These are phyloP conservation scores for Dasyornis broadbenti DNA, from an alignment of 2,113 vertebrate species.

Conservation along the genomic window DNA sequence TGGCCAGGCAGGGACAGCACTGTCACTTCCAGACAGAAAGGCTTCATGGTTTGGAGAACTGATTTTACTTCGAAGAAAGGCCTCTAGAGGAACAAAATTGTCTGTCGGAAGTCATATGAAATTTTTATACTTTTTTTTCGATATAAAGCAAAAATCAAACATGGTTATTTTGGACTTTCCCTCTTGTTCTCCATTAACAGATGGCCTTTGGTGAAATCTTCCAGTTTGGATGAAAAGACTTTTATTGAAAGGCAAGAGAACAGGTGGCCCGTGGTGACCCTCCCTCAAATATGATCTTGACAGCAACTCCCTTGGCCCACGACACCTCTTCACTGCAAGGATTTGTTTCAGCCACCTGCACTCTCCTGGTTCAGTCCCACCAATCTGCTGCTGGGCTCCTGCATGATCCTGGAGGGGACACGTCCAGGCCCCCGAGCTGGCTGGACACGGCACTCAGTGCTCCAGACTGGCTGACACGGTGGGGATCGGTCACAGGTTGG, in stretches of 20 bases:
- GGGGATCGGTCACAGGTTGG: neutral
- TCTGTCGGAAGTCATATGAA: neutral
- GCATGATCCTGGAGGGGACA: neutral
- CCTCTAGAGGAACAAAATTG: neutral
- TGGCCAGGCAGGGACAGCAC: neutral
- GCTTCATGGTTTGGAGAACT: neutral
- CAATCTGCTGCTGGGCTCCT: neutral
- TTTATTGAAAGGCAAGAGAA: neutral
- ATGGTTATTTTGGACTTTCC: neutral
- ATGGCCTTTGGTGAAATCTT: neutral
- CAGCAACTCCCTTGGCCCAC: neutral
- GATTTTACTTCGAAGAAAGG: neutral
- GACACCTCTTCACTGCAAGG: neutral
- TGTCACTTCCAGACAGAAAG: neutral
- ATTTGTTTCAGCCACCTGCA: neutral
- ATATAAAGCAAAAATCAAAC: neutral
- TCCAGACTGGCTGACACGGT: accelerated
- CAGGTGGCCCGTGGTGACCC: accelerated
- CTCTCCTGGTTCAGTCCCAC: neutral
- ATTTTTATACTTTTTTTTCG: neutral
- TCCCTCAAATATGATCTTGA: neutral
- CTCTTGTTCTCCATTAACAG: neutral
- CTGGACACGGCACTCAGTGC: neutral
- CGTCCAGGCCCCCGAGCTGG: neutral
- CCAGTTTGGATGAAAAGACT: neutral